Percentiles rank a stretch among this genome's conserved stretches.
These are phyloP conservation scores for Xestia sexstrigata DNA, from an alignment of 2,888 invertebrate species.

Conservation along the genomic window DNA sequence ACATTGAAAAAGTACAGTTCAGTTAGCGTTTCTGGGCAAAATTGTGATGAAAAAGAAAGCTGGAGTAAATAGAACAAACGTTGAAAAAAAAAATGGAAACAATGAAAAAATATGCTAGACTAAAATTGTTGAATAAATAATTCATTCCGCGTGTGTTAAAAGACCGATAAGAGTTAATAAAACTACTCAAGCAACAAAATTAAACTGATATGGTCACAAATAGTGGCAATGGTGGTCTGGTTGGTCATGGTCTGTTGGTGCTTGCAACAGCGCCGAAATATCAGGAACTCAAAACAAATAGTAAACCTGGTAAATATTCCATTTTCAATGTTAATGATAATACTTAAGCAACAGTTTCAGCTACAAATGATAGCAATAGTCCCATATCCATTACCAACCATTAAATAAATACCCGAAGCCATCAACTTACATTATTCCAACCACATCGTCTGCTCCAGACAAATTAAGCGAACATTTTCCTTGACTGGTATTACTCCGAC, in stretches of 20 bases:
- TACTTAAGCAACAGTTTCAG: neutral
- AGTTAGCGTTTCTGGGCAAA: neutral
- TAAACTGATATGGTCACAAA: too few species aligned
- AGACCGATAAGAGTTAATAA: neutral
- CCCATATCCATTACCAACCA: conserved; percentile 22
- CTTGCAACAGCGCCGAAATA: too few species aligned
- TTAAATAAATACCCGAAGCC: conserved; percentile 31
- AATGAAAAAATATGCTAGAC: neutral
- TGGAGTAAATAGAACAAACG: neutral
- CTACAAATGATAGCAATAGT: conserved; percentile 25
- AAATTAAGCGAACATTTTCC: conserved; percentile 47
- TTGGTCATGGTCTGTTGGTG: too few species aligned
- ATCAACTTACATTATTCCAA: conserved; percentile 44
- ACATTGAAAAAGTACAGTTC: neutral
- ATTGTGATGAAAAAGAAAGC: neutral
- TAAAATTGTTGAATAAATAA: neutral
- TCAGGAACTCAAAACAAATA: too few species aligned
- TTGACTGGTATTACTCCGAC: conserved; percentile 18
- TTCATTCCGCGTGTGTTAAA: neutral
- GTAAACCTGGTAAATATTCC: too few species aligned
- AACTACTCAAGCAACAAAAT: neutral
- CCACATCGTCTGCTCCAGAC: conserved; percentile 26
- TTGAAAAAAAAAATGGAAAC: neutral
- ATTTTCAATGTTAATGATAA: too few species aligned
- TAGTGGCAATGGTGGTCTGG: too few species aligned